phyloP scores from a whole-genome alignment of 2,113 vertebrate species.

The Protobothrops flavoviridis region DNA sequence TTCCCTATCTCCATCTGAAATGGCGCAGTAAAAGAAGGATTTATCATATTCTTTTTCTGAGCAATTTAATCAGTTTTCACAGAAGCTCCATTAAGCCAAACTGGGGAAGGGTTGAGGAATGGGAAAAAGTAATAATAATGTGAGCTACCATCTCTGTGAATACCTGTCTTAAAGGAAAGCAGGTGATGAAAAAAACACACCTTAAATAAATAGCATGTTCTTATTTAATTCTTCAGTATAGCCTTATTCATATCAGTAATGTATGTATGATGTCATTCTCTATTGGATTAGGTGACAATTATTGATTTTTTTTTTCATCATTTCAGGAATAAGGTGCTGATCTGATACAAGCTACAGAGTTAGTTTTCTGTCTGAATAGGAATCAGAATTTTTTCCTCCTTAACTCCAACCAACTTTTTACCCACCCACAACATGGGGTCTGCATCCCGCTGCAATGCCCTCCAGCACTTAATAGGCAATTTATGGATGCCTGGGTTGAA shows the following conservation, averaged over 20 bases:
- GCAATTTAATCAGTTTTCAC: not conserved
- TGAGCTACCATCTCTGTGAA: not conserved
- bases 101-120: not conserved
- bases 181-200: not conserved
- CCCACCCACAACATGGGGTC: not conserved
- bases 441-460: not conserved
- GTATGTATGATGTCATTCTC: not conserved
- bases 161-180: not conserved
- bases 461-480: not conserved
- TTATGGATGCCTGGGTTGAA: not conserved
- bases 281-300: not conserved
- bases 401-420: not conserved
- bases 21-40: not conserved
- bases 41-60: not conserved
- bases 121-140: not conserved
- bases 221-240: not conserved
- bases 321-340: not conserved
- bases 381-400: not conserved
- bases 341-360: not conserved
- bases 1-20: not conserved
- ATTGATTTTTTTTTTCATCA: not conserved
- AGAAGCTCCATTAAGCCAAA: not conserved
- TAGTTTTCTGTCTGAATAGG: not conserved
- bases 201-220: not conserved
- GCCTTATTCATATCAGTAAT: not conserved